phyloP scores from a whole-genome alignment of 2,797 vertebrate species.

The Dendrocincla fuliginosa region DNA sequence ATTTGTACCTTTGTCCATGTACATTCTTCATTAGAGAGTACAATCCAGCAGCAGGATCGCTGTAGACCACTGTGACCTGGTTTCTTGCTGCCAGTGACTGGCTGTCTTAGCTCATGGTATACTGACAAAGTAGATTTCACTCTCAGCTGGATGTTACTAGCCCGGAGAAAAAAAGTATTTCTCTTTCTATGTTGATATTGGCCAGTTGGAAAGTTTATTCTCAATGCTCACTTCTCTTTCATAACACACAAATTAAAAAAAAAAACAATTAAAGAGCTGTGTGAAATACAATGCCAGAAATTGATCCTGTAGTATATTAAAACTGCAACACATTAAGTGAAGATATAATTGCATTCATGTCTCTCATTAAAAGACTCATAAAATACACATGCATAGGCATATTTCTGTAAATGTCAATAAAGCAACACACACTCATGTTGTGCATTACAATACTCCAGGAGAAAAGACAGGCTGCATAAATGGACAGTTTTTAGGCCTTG shows the following conservation, averaged over 20 bases:
- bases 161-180: neutral
- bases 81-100: neutral
- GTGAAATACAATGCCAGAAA: neutral
- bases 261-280: neutral
- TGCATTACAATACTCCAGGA: neutral
- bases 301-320: neutral
- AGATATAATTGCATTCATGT: neutral
- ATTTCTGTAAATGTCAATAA: neutral
- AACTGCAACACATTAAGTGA: neutral
- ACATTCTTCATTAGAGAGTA: neutral
- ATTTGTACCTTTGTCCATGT: constrained; percentile 19
- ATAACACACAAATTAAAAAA: neutral
- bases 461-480: neutral
- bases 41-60: neutral
- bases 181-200: neutral
- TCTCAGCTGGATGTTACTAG: neutral
- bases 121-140: neutral
- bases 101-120: neutral
- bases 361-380: neutral
- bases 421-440: neutral
- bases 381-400: neutral
- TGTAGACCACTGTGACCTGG: constrained; percentile 21
- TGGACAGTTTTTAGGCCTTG: neutral
- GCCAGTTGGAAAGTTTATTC: neutral
- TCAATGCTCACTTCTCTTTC: neutral